Conservation (phyloP, 2,888 invertebrate genomes). For the Spilosoma lubricipeda region DNA sequence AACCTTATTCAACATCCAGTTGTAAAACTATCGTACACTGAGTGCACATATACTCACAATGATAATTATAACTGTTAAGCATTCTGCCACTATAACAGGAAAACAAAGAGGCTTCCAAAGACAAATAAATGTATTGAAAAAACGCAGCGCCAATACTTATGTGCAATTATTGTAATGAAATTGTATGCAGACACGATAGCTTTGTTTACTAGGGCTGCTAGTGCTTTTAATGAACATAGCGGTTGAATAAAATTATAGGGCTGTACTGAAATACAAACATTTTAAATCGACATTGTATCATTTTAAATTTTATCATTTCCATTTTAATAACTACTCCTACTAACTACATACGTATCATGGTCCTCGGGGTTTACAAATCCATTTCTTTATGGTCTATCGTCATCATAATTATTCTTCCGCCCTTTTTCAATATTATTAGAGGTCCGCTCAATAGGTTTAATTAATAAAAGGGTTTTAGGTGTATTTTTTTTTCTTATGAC, state of each 20-base stretch:
- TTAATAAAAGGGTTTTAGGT: too few relatives aligned
- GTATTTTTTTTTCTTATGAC: too few relatives aligned
- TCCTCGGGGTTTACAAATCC: not conserved
- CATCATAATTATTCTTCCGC: not conserved
- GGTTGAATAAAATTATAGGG: not conserved
- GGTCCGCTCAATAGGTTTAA: too few relatives aligned
- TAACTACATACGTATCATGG: not conserved
- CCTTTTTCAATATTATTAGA: not conserved
- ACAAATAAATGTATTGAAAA: constrained; percentile 34
- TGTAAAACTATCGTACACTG: not conserved
- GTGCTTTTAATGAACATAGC: constrained; percentile 7
- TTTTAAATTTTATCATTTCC: not conserved
- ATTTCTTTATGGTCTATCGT: too few relatives aligned
- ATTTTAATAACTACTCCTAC: not conserved
- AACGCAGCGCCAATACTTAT: constrained; percentile 18
- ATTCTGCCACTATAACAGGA: constrained; percentile 32
- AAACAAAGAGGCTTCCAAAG: constrained; percentile 26
- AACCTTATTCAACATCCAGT: not conserved
- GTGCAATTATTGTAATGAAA: constrained; percentile 34
- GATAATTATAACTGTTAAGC: constrained; percentile 6
- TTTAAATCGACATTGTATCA: not conserved
- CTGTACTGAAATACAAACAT: not conserved
- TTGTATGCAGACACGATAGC: constrained; percentile 36
- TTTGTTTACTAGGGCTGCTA: constrained; percentile 10
- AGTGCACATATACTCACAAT: not conserved